Base-by-base conservation (phyloP, 2,888 invertebrate genomes). In the Torymus auratus region DNA sequence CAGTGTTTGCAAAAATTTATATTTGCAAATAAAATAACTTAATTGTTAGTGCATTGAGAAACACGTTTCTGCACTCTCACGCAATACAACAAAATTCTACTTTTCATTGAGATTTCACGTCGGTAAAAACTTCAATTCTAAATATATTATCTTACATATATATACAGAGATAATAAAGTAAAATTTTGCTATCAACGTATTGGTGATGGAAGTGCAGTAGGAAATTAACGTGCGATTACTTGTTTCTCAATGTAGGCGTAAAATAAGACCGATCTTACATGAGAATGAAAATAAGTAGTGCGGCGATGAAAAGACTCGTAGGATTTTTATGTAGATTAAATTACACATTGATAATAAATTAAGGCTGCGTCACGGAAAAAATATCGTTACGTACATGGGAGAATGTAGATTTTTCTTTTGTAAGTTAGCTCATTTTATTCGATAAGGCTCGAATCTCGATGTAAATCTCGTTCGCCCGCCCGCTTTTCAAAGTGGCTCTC, bases 361-460 rank as follows among this genome's bases (percentile, higher is more conserved):
- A 55, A 67, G 28, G 20, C 52, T 23, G 75, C 64, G 75, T 70
- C 50, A 52, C 12, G 52, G 15, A 60, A 41, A 41, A 62, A 23
- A 68, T 74, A 58, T 69, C 13, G 60, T 15, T 78, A 73, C 65
- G 52, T 71, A 73, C 69, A 69, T 62, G 61, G 13, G 50, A 64
- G 23, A 71, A 20, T 62, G 61, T 67, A 56, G 53, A 72, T 67
- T 80, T 80, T 41, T 80, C 61, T 69, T 69, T 71, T 81, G 64
- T 69, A 73, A 81, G 73, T 69, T 73, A 69, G 41, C 68, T 78
- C 78, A 75, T 71, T 28, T 55, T 78, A 81, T 28, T 74, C 62
- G 50, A 70, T 81, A 83, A 83, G 80, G 77, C 83, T 83, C 78
- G 74, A 83, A 84, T 82, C 84, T 84, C 82, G 84, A 84, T 84